phyloP scores from a whole-genome alignment of 2,113 vertebrate species.

The Lagopus leucura region DNA sequence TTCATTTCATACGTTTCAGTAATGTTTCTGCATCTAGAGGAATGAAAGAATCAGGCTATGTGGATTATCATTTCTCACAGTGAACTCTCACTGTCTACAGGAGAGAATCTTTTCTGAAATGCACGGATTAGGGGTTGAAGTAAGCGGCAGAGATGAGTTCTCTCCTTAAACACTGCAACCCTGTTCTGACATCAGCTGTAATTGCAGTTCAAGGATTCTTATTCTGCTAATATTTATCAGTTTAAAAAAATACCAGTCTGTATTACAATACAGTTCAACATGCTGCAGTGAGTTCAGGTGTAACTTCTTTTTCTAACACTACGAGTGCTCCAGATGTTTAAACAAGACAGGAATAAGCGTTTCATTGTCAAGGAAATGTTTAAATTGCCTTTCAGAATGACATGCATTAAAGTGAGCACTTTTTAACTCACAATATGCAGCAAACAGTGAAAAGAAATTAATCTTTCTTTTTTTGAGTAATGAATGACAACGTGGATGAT shows the following conservation, averaged over 20 bases:
- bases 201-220: accelerated
- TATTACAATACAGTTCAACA: background rate
- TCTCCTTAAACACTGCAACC: background rate
- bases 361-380: slow-evolving; percentile 16
- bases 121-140: background rate
- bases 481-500: background rate
- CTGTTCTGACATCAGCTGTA: background rate
- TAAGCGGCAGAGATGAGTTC: background rate
- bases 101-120: background rate
- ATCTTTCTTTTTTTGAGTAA: background rate
- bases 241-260: background rate
- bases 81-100: background rate
- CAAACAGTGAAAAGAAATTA: background rate
- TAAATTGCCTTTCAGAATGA: background rate
- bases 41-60: background rate
- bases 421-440: background rate
- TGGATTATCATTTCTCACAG: background rate
- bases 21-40: background rate
- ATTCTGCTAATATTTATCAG: background rate
- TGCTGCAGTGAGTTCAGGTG: background rate
- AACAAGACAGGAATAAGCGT: background rate
- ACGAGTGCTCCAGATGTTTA: background rate
- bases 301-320: background rate
- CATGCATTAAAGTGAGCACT: background rate
- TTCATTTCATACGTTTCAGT: background rate